Evolutionary conservation across 2,113 vertebrate genomes (phyloP).

Genomic region (Nothocercus nigrocapillus): DNA sequence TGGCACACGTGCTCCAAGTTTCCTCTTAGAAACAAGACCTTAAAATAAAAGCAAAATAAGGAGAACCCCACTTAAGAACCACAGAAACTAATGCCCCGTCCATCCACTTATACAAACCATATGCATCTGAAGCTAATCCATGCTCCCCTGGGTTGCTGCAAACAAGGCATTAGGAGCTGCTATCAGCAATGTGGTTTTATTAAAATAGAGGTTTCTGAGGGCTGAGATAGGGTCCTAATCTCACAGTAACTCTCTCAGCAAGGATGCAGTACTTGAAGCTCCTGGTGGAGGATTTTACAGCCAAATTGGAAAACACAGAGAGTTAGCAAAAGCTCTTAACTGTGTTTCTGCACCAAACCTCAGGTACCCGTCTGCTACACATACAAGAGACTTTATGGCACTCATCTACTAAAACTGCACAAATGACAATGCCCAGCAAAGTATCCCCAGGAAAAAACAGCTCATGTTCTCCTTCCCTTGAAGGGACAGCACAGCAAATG

Average conservation of each 20-base stretch:
- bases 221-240: neutral
- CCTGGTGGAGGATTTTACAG: neutral
- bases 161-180: neutral
- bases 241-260: neutral
- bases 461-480: neutral
- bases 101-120: neutral
- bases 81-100: neutral
- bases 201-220: neutral
- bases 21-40: neutral
- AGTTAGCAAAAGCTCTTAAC: neutral
- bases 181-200: neutral
- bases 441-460: neutral
- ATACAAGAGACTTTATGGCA: neutral
- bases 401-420: neutral
- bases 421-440: neutral
- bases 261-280: neutral
- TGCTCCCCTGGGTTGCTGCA: neutral
- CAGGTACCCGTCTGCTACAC: too few relatives aligned
- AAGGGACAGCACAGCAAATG: neutral
- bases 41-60: neutral
- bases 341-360: neutral
- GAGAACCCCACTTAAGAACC: neutral
- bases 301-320: neutral
- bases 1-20: fast-evolving
- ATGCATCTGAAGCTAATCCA: neutral